A percentile compares a stretch with the other conserved stretches of the same genome.
phyloP scores from a whole-genome alignment of 2,113 vertebrate genomes.

The Triplophysa tibetana region DNA sequence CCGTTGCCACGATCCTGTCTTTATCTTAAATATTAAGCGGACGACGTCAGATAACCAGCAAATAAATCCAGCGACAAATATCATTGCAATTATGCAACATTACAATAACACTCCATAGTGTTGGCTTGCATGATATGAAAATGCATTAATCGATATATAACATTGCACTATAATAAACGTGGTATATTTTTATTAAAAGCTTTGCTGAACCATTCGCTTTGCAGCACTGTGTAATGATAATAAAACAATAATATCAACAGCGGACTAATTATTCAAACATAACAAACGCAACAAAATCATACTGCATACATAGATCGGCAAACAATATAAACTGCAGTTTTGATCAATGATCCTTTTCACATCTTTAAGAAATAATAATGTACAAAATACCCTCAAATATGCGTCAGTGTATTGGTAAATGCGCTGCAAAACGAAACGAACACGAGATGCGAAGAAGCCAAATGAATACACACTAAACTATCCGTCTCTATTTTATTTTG shows the following conservation, averaged over 20 bases:
- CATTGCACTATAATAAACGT: neutral
- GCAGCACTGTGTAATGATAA: neutral
- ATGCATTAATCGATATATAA: neutral
- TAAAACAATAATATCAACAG: neutral
- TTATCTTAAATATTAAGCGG: neutral
- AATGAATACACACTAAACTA: neutral
- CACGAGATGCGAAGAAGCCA: neutral
- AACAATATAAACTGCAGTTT: neutral
- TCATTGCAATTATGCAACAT: conserved; percentile 29
- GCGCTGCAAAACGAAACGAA: neutral
- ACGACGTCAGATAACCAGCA: neutral
- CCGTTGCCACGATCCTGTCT: neutral
- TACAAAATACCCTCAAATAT: neutral
- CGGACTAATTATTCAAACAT: neutral
- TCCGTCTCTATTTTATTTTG: conserved; percentile 1
- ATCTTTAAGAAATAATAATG: too few relatives aligned
- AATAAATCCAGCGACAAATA: neutral
- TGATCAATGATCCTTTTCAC: too few relatives aligned
- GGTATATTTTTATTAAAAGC: neutral
- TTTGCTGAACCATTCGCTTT: neutral
- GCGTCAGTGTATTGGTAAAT: neutral
- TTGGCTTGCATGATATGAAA: neutral
- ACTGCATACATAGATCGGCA: neutral
- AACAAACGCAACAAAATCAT: neutral
- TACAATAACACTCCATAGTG: neutral